These are phyloP conservation scores for Carterocephalus palaemon DNA, from an alignment of 2,888 invertebrate genomes.

Conservation along the genomic window DNA sequence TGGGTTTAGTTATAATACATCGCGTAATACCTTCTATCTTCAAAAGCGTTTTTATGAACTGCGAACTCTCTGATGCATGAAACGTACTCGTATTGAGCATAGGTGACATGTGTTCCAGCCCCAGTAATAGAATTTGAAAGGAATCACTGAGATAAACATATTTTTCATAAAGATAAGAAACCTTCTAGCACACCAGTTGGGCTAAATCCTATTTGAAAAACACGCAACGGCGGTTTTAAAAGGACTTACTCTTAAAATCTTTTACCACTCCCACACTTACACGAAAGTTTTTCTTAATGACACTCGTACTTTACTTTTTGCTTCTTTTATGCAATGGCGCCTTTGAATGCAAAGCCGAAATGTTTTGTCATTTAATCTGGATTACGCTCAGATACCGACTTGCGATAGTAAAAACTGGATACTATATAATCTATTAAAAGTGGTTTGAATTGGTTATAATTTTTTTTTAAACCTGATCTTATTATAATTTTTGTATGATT, in stretches of 20 bases:
- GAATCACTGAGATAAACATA: slow-evolving; percentile 33
- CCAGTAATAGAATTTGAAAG: slow-evolving; percentile 60
- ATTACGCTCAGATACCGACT: slow-evolving; percentile 23
- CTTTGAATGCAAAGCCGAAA: slow-evolving; percentile 45
- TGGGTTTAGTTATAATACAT: no score
- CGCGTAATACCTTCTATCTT: no score
- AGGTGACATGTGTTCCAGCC: slow-evolving; percentile 46
- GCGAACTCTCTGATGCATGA: not conserved
- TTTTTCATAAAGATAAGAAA: slow-evolving; percentile 56
- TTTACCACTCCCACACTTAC: slow-evolving; percentile 64
- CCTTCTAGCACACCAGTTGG: slow-evolving; percentile 44
- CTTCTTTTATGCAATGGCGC: slow-evolving; percentile 51
- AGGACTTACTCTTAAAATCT: slow-evolving; percentile 50
- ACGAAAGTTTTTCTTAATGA: slow-evolving; percentile 57
- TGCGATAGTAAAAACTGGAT: not conserved
- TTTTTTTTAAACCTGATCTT: no score
- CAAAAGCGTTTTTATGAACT: no score
- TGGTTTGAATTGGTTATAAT: no score
- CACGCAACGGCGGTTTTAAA: slow-evolving; percentile 73
- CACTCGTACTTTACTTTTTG: slow-evolving; percentile 45
- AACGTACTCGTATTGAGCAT: not conserved
- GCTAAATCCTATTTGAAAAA: slow-evolving; percentile 69
- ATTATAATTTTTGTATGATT: no score
- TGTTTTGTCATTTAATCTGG: slow-evolving; percentile 58
- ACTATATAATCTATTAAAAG: no score